phyloP scores from a whole-genome alignment of 2,888 invertebrate genomes.

The Oscheius myriophilus region DNA sequence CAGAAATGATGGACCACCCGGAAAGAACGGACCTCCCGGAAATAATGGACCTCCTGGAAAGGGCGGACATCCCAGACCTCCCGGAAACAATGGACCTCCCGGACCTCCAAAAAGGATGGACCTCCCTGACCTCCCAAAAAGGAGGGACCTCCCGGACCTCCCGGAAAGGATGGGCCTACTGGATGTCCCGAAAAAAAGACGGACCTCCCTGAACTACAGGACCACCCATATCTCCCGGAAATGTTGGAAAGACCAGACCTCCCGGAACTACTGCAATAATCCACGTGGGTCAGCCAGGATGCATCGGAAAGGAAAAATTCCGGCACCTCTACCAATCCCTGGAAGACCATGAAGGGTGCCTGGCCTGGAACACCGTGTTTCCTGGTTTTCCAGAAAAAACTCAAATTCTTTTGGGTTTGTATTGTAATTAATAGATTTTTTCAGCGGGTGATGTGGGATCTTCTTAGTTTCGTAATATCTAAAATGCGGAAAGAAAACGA shows the following conservation, averaged over 20 bases:
- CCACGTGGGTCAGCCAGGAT: too few relatives aligned
- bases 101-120: conserved; percentile 58
- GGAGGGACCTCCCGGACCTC: conserved; percentile 47
- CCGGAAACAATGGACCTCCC: conserved; percentile 58
- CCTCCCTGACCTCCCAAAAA: conserved; percentile 53
- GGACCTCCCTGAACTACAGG: conserved; percentile 58
- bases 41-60: conserved; percentile 57
- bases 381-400: too few relatives aligned
- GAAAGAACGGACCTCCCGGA: conserved; percentile 59
- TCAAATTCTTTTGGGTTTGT: too few relatives aligned
- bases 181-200: neutral
- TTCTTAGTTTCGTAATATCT: too few relatives aligned
- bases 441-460: too few relatives aligned
- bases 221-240: conserved; percentile 57
- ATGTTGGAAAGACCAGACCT: conserved; percentile 43
- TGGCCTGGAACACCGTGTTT: too few relatives aligned
- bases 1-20: conserved; percentile 59
- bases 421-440: too few relatives aligned
- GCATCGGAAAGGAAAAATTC: too few relatives aligned
- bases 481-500: too few relatives aligned
- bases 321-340: too few relatives aligned
- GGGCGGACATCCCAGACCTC: conserved; percentile 56
- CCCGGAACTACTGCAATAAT: conserved; percentile 28
- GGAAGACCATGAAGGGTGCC: too few relatives aligned
- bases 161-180: conserved; percentile 7